Evolutionary conservation across 2,797 vertebrate species (phyloP).

Genomic region (Chaetophractus vellerosus): DNA sequence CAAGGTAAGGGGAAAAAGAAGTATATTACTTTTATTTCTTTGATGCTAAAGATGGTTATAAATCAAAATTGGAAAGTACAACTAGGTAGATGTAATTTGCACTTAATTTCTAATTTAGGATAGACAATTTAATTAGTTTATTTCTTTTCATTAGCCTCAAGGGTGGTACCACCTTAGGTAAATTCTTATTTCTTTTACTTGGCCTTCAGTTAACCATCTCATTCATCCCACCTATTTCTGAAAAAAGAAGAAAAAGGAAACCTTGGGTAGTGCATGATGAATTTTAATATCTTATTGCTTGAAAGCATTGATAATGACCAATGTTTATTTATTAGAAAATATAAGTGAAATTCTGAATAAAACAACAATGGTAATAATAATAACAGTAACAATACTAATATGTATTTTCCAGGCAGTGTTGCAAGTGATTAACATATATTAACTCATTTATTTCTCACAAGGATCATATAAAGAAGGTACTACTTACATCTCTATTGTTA

Average conservation of each 20-base stretch:
- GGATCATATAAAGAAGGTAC: neutral
- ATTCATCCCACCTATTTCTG: neutral
- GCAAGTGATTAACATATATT: neutral
- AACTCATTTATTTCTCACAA: neutral
- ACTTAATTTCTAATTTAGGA: constrained; percentile 70
- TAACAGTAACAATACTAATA: neutral
- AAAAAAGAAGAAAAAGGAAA: constrained; percentile 44
- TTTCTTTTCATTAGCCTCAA: constrained; percentile 43
- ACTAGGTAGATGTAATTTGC: constrained; percentile 7
- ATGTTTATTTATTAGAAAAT: constrained; percentile 55
- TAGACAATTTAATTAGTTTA: constrained; percentile 20
- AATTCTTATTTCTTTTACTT: constrained; percentile 62
- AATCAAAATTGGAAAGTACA: constrained; percentile 48
- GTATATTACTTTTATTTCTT: constrained; percentile 22
- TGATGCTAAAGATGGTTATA: constrained; percentile 28
- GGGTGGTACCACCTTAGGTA: neutral
- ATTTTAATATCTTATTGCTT: constrained; percentile 48
- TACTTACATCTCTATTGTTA: neutral
- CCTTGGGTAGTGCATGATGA: neutral
- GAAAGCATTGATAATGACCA: neutral
- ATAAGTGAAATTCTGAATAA: constrained; percentile 51
- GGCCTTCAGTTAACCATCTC: constrained; percentile 15
- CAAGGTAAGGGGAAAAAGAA: constrained; percentile 6
- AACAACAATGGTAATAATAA: neutral
- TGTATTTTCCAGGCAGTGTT: neutral